Base-by-base conservation (phyloP, 2,888 invertebrate species). In the Drosophila meridiana region DNA sequence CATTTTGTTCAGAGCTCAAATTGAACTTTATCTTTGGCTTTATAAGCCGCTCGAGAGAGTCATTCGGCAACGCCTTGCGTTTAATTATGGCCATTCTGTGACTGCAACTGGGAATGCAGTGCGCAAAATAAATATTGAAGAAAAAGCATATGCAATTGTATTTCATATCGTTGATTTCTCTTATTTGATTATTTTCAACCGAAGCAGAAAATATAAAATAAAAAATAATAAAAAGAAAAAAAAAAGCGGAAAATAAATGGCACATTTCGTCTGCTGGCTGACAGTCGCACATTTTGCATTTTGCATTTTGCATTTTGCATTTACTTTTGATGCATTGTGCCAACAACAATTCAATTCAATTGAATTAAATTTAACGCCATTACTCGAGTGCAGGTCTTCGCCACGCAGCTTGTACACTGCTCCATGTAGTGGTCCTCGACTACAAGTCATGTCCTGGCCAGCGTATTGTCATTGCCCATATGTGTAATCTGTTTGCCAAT, bases 401-500 rank as follows among this genome's bases (percentile, higher is more conserved):
- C 47, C 40, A 36, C 42, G 13, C 52, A 11, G 38, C 56, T 60
- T n/a, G 30, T n/a, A 11, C 47, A 32, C 45, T 11, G 45, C 38
- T 36, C 63, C 38, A 6, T 40, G 38, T 7, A 8, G 50, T 20
- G 9, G 28, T 34, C 34, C 48, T 42, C 48, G 11, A 20, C 38
- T 59, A 40, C 72, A 62, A 72, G 74, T 77, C 79, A 65, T 70
- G 74, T 55, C 75, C 76, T 76, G 69, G 38, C 36, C 64, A 45
- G 76, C 45, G 50, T 43, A 63, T 70, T 69, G 76, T 72, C 82
- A 77, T 71, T 87, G 79, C 74, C 87, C 84, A 86, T 80, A 89
- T 89, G 84, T 80, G 89, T 87, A 89, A 87, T 87, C 87, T 87
- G 89, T 89, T 87, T 87, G 89, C 85, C 89, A 87, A 87, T 89